Evolutionary conservation across 2,113 vertebrate species (phyloP).

Genomic region (Chitala chitala): DNA sequence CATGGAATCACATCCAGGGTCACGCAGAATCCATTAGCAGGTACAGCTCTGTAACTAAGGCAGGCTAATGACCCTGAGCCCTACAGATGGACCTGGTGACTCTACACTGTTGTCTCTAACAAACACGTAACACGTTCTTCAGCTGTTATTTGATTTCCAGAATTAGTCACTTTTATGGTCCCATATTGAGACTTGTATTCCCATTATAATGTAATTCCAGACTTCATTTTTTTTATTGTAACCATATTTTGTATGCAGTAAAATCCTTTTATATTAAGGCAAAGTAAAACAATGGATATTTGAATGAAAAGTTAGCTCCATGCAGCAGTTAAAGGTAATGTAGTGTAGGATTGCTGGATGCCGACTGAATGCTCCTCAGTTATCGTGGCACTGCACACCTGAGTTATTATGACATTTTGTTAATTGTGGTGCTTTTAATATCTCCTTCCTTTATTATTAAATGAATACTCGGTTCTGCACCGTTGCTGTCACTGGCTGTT

Average conservation of each 20-base stretch:
- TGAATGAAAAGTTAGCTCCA: slow-evolving; percentile 26
- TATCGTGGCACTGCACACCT: background rate
- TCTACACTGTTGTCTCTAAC: background rate
- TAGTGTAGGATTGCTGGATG: too few relatives aligned
- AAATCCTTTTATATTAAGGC: background rate
- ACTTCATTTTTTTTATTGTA: background rate
- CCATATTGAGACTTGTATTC: background rate
- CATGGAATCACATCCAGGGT: background rate
- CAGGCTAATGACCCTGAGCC: background rate
- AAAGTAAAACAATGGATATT: slow-evolving; percentile 1
- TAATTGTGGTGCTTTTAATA: background rate
- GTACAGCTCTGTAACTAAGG: background rate
- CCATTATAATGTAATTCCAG: too few relatives aligned
- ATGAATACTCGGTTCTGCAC: background rate
- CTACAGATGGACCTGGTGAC: background rate
- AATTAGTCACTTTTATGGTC: background rate
- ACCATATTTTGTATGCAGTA: background rate
- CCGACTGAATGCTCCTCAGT: background rate
- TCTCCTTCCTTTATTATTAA: background rate
- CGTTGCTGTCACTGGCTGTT: background rate
- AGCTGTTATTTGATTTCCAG: background rate
- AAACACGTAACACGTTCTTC: too few relatives aligned
- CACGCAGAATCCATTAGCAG: background rate
- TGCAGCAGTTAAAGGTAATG: slow-evolving; percentile 44
- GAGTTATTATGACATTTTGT: background rate